Conservation (phyloP, 2,113 vertebrate genomes). For the Anarhynchus alexandrinus region DNA sequence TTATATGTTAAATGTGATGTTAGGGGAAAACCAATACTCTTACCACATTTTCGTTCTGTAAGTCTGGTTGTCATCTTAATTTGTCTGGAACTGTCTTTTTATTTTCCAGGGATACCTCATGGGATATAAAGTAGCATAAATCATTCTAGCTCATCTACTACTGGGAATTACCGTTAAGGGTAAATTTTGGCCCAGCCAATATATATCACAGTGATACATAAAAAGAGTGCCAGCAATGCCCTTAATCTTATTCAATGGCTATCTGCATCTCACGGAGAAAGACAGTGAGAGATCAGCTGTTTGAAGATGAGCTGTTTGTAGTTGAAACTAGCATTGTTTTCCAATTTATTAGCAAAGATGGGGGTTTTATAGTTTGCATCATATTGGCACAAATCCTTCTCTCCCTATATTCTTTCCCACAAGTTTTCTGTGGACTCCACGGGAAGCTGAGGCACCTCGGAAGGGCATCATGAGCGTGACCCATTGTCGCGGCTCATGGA, state of each 20-base stretch:
- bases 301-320: background rate
- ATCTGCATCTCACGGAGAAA: background rate
- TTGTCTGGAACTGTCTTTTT: slow-evolving; percentile 17
- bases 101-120: background rate
- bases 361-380: background rate
- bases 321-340: background rate
- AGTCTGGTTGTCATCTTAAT: slow-evolving; percentile 5
- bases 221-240: background rate
- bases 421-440: background rate
- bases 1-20: slow-evolving; percentile 41
- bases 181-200: background rate
- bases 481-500: accelerated
- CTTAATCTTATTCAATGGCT: background rate
- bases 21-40: background rate
- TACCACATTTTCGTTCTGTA: background rate
- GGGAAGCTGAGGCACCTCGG: background rate
- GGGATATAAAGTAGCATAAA: slow-evolving; percentile 1
- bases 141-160: background rate
- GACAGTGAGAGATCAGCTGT: background rate
- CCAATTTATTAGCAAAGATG: background rate
- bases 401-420: background rate
- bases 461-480: accelerated
- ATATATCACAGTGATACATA: background rate
- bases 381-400: accelerated
- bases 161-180: background rate